Base-by-base conservation (phyloP, 2,113 vertebrate species). In the Tamias sibiricus region DNA sequence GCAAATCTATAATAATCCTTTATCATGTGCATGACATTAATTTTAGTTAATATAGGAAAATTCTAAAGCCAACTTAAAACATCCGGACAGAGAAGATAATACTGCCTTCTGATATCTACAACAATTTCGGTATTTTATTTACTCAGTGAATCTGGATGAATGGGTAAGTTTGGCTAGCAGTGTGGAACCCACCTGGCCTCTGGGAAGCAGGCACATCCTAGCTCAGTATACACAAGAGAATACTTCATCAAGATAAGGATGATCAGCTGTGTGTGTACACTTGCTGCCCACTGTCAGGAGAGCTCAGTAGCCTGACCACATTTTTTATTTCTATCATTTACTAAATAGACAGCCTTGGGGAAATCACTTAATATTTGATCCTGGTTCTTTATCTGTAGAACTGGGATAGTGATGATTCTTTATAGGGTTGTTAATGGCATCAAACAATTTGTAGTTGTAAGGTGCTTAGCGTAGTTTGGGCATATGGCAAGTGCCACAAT, bases 1-100 rank as follows among this genome's bases (percentile, higher is more conserved):
- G 54, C 40, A 80, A 92, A 92, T 88, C 32, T 93, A 74, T 42
- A 57, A 54, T 12, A 87, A 95, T 7, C 17, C 37, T 88, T 92
- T 69, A 59, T 81, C 66, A 90, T 44, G 69, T 93, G 57, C 90
- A 95, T 89, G 28, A 20, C 66, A 49, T 87, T 87, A 66, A 76
- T 94, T 95, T 79, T 95, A 90, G 59, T 76, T 66, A 90, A 54
- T 35, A 75, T 0, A 90, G 54, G 14, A 96, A 88, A 95, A 94
- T 69, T 69, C 68, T 66, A 94, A 95, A 75, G 52, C 17, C 4
- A n/a, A 57, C 68, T 96, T 95, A 32, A 92, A 84, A 82, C 72
- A 87, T 71, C 49, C 32, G 74, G 14, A 74, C 16, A 17, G 59
- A 90, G 69, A 59, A 93, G 57, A 24, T 80, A 87, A 71, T 57